phyloP scores from a whole-genome alignment of 2,797 vertebrate species.

The Tiaroga cobitis region DNA sequence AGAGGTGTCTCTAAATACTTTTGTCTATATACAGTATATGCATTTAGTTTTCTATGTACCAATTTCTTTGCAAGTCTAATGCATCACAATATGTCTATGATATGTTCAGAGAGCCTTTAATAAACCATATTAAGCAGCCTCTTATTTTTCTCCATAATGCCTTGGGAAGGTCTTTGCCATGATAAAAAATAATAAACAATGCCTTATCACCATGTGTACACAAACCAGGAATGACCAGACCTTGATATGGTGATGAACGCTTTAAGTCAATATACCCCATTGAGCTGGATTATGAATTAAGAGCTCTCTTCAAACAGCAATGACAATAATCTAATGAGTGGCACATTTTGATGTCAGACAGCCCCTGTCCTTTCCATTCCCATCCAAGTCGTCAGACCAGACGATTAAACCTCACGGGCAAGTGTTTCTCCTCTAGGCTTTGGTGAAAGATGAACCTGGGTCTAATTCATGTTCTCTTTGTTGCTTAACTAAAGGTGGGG shows the following conservation, averaged over 20 bases:
- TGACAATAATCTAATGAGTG: constrained; percentile 45
- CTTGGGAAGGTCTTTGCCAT: neutral
- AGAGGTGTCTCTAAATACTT: no score
- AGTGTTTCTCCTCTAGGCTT: neutral
- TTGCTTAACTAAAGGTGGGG: constrained; percentile 18
- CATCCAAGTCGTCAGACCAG: neutral
- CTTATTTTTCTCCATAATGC: neutral
- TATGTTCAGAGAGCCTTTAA: neutral
- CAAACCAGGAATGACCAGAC: constrained; percentile 20
- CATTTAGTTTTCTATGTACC: neutral
- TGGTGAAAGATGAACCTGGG: neutral
- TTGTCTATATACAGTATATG: no score
- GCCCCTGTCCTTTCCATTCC: constrained; percentile 13
- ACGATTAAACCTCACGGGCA: neutral
- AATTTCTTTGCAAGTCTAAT: neutral
- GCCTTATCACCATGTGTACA: neutral
- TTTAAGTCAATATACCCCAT: constrained; percentile 33
- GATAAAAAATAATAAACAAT: constrained; percentile 19
- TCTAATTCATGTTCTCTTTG: constrained; percentile 41
- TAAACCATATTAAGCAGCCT: neutral
- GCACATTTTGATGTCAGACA: constrained; percentile 35
- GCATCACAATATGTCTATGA: no score
- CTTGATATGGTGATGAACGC: constrained; percentile 15
- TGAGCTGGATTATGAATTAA: constrained; percentile 33
- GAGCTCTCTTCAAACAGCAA: neutral